A percentile compares a stretch with the other conserved stretches of the same genome.
phyloP scores from a whole-genome alignment of 2,888 invertebrate species.

The Tinea pellionella region DNA sequence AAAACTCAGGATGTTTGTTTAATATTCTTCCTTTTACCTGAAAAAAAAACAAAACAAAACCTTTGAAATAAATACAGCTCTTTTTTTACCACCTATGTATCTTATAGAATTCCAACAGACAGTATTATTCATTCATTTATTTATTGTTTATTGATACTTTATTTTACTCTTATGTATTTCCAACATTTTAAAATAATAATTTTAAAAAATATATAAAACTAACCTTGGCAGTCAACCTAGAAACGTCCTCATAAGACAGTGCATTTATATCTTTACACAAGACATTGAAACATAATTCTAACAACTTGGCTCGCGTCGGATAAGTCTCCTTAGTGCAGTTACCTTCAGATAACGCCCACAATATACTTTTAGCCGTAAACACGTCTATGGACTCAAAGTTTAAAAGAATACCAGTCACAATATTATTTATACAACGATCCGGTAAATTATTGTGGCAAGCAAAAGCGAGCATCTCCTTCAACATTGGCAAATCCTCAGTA shows the following conservation, averaged over 20 bases:
- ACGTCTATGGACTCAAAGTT: constrained; percentile 51
- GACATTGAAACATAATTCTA: constrained; percentile 63
- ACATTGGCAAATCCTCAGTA: constrained; percentile 51
- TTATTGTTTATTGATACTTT: no score
- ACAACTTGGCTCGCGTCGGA: constrained; percentile 53
- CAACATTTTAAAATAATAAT: no score
- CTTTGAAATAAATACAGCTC: no score
- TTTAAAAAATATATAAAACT: neutral
- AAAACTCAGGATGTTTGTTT: constrained; percentile 64
- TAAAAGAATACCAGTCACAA: constrained; percentile 60
- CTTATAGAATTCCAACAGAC: no score
- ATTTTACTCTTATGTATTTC: no score
- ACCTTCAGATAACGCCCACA: constrained; percentile 68
- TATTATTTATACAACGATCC: constrained; percentile 56
- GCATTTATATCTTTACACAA: constrained; percentile 50
- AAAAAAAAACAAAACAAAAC: constrained; percentile 17
- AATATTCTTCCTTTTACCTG: constrained; percentile 54
- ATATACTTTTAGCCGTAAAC: constrained; percentile 58
- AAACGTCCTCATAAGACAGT: constrained; percentile 55
- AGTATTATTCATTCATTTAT: no score
- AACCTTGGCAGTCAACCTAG: constrained; percentile 25
- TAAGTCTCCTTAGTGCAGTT: constrained; percentile 43
- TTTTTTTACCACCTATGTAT: no score
- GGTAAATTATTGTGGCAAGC: constrained; percentile 59
- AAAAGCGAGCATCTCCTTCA: constrained; percentile 68